phyloP scores from a whole-genome alignment of 2,797 vertebrate species.

The Halcyon smyrnensis region DNA sequence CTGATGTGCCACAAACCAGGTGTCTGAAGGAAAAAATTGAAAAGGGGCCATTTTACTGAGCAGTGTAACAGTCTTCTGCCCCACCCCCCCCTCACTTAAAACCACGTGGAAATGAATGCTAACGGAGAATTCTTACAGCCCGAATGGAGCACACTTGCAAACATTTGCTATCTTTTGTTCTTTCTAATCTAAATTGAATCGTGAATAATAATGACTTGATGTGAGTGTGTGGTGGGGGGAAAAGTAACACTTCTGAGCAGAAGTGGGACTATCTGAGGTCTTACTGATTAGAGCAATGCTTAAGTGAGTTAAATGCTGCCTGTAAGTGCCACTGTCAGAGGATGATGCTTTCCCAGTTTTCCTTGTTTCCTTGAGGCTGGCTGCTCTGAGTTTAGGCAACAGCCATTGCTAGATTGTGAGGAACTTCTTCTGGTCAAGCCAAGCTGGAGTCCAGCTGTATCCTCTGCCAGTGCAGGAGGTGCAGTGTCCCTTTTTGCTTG shows the following conservation, averaged over 20 bases:
- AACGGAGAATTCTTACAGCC: neutral
- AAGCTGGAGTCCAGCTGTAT: neutral
- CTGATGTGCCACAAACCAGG: neutral
- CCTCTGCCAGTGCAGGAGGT: neutral
- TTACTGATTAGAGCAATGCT: neutral
- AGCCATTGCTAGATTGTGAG: neutral
- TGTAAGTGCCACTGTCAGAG: neutral
- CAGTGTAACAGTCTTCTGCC: neutral
- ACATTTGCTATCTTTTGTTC: conserved; percentile 23
- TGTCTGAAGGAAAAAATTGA: neutral
- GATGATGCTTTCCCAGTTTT: neutral
- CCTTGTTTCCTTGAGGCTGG: neutral
- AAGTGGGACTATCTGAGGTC: neutral
- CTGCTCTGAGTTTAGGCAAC: neutral
- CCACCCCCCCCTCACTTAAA: neutral
- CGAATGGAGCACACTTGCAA: conserved; percentile 11
- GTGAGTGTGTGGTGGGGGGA: too few relatives aligned
- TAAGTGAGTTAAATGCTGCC: neutral
- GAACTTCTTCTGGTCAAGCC: neutral
- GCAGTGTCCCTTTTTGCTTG: neutral
- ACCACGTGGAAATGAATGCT: neutral
- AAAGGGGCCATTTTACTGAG: neutral
- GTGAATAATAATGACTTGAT: neutral
- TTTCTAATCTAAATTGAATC: conserved; percentile 69
- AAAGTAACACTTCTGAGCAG: neutral